Evolutionary conservation across 1,140 invertebrate genomes (phyloP).

Genomic region (Lepidurus couesii): DNA sequence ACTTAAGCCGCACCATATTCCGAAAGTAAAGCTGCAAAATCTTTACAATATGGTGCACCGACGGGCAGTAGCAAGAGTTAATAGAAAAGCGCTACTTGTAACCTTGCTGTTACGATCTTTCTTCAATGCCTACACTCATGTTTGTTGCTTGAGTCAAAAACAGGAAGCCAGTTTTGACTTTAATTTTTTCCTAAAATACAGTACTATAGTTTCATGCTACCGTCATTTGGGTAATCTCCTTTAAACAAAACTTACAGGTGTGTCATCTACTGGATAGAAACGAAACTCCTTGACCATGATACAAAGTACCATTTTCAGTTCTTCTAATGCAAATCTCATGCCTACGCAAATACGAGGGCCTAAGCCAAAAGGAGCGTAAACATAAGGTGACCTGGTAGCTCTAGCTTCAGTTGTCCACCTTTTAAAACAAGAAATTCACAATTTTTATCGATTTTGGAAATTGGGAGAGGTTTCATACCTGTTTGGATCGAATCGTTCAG

Average conservation of each 20-base stretch:
- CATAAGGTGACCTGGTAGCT: conserved; percentile 44
- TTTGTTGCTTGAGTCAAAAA: conserved; percentile 4
- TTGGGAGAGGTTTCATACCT: conserved; percentile 44
- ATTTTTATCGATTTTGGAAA: background rate
- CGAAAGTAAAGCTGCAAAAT: too few species aligned
- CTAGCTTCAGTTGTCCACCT: conserved; percentile 41
- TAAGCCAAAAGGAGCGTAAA: conserved; percentile 54
- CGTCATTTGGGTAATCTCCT: background rate
- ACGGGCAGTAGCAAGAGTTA: too few species aligned
- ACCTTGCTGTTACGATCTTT: background rate
- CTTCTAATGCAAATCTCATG: conserved; percentile 46
- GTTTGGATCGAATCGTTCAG: conserved; percentile 57
- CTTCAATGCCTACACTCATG: conserved; percentile 20
- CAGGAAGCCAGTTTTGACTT: background rate
- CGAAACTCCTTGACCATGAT: conserved; percentile 29
- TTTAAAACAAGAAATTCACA: background rate
- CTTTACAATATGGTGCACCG: too few species aligned
- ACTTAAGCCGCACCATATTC: too few species aligned
- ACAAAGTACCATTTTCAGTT: conserved; percentile 39
- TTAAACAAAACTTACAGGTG: background rate
- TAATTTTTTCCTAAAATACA: conserved; percentile 22
- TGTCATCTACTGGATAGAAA: conserved; percentile 27
- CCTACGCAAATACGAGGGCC: conserved; percentile 55
- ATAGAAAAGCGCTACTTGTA: too few species aligned
- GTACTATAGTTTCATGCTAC: background rate